Base-by-base conservation (phyloP, 2,888 invertebrate species). In the Notodonta dromedarius region DNA sequence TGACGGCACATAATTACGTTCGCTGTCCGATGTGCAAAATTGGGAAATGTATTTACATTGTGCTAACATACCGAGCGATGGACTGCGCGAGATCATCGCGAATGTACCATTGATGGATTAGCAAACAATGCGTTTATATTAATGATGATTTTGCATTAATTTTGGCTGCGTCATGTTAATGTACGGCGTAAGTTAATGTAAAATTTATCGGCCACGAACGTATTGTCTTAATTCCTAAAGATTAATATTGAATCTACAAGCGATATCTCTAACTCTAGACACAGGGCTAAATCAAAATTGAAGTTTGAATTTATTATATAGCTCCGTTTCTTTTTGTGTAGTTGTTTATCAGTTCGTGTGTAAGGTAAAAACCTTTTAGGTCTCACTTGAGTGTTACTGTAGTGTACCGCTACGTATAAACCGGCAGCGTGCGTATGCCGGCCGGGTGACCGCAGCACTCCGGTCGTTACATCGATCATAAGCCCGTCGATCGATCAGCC, bases 21-120 rank as follows among this genome's bases (percentile, higher is more conserved):
- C 57, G 58, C 40, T 63, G 63, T 60, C 52, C 66, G 64, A 58
- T 51, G 58, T 53, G 35, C 58, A 39, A 39, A 8, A 8, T 54
- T 6, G 4, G 1, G 56, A 56, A 69, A 65, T 62, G 54, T 73
- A 64, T 76, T 71, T 68, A 56, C 64, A 48, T 58, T 44, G 59
- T 52, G 50, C 35, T 54, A 59, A 58, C 62, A 63, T 40, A 32
- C 40, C 42, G 58, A 48, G 53, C 32, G 13, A 12, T 44, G 50
- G 58, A 48, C 66, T 56, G 64, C 52, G 62, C 62, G 59, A 57
- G 68, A 71, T 71, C 70, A 76, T 70, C 70, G 63, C 56, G 53
- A 57, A 67, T 71, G 73, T 70, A 67, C 55, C 13, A 16, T 16
- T 51, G 13, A 56, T 58, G 60, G 40, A 59, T 32, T 14, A 13